phyloP scores from a whole-genome alignment of 2,797 vertebrate genomes.

The Tarsius wallacei region DNA sequence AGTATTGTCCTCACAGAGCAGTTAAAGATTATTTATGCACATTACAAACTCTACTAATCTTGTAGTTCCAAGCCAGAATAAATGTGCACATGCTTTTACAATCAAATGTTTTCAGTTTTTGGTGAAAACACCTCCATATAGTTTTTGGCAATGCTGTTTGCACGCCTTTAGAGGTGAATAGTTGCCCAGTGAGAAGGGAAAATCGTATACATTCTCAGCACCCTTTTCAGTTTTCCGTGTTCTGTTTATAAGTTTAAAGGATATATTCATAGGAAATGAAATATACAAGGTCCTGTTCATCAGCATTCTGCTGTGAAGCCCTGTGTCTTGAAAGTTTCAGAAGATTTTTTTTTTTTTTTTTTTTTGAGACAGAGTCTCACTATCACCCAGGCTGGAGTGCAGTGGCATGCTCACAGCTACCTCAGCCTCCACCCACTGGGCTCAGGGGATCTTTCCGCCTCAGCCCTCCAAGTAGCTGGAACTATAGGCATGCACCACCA shows the following conservation, averaged over 20 bases:
- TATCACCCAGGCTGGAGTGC: too few relatives aligned
- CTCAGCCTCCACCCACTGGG: too few relatives aligned
- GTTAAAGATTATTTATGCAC: neutral
- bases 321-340: neutral
- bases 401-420: too few relatives aligned
- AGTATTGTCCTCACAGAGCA: neutral
- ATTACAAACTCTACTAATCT: neutral
- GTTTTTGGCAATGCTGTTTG: neutral
- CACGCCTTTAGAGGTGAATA: neutral
- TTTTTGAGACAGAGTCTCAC: too few relatives aligned
- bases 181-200: neutral
- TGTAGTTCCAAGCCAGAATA: neutral
- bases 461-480: too few relatives aligned
- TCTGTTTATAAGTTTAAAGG: slow-evolving; percentile 4
- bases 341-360: neutral
- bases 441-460: too few relatives aligned
- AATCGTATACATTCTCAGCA: neutral
- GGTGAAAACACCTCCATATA: neutral
- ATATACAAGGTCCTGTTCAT: neutral
- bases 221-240: neutral
- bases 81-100: neutral
- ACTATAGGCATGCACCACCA: too few relatives aligned
- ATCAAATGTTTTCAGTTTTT: neutral
- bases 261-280: neutral
- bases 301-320: neutral